Base-by-base conservation (phyloP, 2,113 vertebrate species). In the Leucosticte australis region DNA sequence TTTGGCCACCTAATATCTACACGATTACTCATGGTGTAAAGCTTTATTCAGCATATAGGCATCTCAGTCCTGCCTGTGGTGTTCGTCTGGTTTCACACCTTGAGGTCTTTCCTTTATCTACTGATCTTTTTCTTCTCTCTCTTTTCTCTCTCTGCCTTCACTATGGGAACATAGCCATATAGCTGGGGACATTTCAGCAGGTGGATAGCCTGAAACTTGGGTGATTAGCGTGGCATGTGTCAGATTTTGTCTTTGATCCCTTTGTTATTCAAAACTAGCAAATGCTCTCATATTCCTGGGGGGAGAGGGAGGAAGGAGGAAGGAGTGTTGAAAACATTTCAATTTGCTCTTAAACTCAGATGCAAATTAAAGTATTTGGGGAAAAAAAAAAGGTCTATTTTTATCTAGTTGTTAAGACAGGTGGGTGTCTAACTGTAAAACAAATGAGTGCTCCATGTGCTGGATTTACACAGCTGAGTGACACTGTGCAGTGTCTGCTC, bases 401-500 rank as follows among this genome's bases (percentile, higher is more conserved):
- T 89, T 70, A 63, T 65, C 55, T 69, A 6, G 50, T 91, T 97
- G 30, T 74, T 90, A 47, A 60, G 82, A 90, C 33, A 80, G 35
- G 22, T 69, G 78, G 5, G 35, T 59, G 35, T 44, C 12, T 57
- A 88, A 47, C 30, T 70, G 52, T 39, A 88, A 86, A 77, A 67
- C 11, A 77, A 92, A 46, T 14, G 55, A 42, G 13, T 31, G 39
- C 11, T 70, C 33, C 22, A 13, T 63, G 56, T 1, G 0, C 21
- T 91, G 82, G 42, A 70, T 79, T 89, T 76, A 79, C n/a, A 33
- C 0, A 5, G 47, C 14, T 94, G 83, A 84, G 56, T 84, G 64
- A 68, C 56, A 82, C 0, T 1, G 14, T 0, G 0, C 49, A 39
- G 44, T 42, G 20, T 75, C 62, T 94, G 20, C 83, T 84, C 56